Base-by-base conservation (phyloP, 2,888 invertebrate genomes). In the Noctua comes region DNA sequence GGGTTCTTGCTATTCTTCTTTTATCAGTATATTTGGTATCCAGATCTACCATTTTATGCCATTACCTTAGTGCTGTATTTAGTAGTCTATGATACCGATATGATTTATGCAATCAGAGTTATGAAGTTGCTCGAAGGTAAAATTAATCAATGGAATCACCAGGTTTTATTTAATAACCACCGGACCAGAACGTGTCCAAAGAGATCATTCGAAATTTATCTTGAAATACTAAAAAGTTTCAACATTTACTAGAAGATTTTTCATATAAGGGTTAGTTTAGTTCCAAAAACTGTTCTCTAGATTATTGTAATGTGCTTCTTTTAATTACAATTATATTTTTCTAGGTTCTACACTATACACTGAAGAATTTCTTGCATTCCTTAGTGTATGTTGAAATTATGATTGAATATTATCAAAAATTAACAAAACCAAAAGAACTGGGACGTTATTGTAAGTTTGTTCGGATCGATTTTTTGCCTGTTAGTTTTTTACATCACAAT, bases 71-170 rank as follows among this genome's bases (percentile, higher is more conserved):
- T 46, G 27, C 16, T 64, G 1, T 24, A 16, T 10, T 51, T 68
- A 31, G 31, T 77, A 2, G 43, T 36, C 21, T 51, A 43, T 78
- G 77, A 77, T 43, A n/a, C 48, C 18, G 69, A 77, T 10, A 43
- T 78, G 11, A 51, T 78, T 31, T 31, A 62, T 31, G 68, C 79
- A 18, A 78, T 78, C 11, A 40, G 57, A 51, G 43, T 62, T 24
- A 79, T 78, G 16, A 69, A 79, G n/a, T 64, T 78, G 8, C 51
- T 78, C 16, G n/a, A 36, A 69, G 51, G 78, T 21, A 51, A 78
- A 21, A n/a, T 68, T 2, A 21, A 62, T 43, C n/a, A 43, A 54
- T 77, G 77, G 79, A 77, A 64, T 51, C 51, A 57, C 18, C 46
- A 0, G 7, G 40, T 65, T 54, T 54, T 65, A 21, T 18, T 18